Conservation (phyloP, 1,140 invertebrate species). For the Phymastichus coffea region DNA sequence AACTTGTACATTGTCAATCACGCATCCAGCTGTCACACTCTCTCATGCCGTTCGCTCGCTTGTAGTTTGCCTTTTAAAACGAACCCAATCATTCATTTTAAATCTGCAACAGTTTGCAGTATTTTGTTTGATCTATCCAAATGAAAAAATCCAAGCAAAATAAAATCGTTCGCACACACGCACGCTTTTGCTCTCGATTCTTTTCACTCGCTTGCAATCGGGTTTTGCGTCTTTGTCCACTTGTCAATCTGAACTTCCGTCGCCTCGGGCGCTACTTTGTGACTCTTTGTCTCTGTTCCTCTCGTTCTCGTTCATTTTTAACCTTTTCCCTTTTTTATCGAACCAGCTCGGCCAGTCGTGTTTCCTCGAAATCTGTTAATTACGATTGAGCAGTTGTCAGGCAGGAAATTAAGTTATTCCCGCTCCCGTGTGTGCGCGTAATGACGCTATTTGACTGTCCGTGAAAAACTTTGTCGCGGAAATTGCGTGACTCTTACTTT, state of each 20-base stretch:
- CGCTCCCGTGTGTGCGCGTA: constrained; percentile 29
- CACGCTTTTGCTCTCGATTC: background rate
- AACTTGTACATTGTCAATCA: background rate
- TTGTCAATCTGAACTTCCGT: constrained; percentile 1
- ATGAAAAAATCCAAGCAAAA: too few species aligned
- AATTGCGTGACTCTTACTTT: too few species aligned
- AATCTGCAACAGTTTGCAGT: too few species aligned
- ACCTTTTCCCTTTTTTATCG: background rate
- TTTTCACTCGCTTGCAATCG: constrained; percentile 15
- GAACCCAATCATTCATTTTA: constrained; percentile 19
- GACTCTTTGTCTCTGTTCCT: constrained; percentile 19
- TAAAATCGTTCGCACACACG: too few species aligned
- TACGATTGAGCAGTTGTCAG: constrained; percentile 46
- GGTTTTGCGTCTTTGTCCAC: constrained; percentile 1
- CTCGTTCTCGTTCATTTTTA: constrained; percentile 19
- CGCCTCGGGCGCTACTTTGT: constrained; percentile 12
- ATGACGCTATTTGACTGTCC: too few species aligned
- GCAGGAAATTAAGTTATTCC: constrained; percentile 45
- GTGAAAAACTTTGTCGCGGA: too few species aligned
- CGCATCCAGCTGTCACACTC: background rate
- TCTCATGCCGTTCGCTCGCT: constrained; percentile 30
- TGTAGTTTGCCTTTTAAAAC: background rate
- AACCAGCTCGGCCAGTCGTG: constrained; percentile 11
- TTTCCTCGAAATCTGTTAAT: constrained; percentile 43
- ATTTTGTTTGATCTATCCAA: too few species aligned